These are phyloP conservation scores for Caerostris extrusa DNA, from an alignment of 1,140 invertebrate genomes.

Conservation along the genomic window DNA sequence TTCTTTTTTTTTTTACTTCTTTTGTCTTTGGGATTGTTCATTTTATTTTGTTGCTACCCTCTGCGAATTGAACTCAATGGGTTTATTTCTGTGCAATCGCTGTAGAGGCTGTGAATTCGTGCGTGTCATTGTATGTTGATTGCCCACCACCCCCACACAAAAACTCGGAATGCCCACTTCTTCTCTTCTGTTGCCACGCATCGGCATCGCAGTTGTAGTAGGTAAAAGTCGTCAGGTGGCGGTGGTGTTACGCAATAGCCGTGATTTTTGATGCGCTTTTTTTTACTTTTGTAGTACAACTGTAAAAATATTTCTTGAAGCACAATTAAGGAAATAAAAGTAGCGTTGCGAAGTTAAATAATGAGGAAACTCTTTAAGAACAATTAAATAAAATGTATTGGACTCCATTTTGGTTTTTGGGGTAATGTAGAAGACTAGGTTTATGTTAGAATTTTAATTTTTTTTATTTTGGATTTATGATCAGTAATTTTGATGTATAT, in stretches of 20 bases:
- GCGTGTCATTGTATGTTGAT: constrained; percentile 5
- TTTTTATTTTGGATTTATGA: no score
- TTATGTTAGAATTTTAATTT: no score
- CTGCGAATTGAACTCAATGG: constrained; percentile 11
- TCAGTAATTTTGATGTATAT: no score
- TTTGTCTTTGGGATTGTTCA: not conserved
- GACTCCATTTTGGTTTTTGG: no score
- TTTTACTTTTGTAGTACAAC: no score
- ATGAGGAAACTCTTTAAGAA: no score
- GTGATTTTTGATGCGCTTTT: not conserved
- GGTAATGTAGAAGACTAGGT: no score
- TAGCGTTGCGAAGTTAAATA: no score
- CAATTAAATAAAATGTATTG: no score
- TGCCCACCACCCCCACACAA: not conserved
- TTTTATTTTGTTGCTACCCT: not conserved
- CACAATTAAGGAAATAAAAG: no score
- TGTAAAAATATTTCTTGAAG: no score
- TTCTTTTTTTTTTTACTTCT: not conserved
- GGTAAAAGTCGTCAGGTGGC: not conserved
- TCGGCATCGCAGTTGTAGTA: not conserved
- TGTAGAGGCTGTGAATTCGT: constrained; percentile 40
- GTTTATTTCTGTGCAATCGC: constrained; percentile 36
- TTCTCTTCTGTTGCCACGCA: not conserved
- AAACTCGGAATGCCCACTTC: not conserved
- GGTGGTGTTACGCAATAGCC: not conserved